Base-by-base conservation (phyloP, 2,888 invertebrate species). In the Vanessa cardui region DNA sequence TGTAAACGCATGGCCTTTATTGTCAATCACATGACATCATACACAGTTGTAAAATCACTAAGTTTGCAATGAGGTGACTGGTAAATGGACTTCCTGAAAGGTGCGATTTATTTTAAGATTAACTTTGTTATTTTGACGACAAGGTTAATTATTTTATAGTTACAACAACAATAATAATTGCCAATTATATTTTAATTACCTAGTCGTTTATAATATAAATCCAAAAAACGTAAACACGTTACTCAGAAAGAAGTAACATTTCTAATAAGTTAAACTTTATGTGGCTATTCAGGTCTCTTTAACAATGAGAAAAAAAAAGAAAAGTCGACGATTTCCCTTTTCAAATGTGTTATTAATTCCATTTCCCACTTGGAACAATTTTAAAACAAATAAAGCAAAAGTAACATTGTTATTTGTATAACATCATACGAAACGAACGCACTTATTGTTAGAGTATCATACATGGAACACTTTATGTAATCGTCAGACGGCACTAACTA, bases 1-100 rank as follows among this genome's bases (percentile, higher is more conserved):
- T 88, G 88, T 88, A 88, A 89, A 87, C 86, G 83, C 81, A 83
- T 86, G 87, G 84, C 89, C 89, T 90, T 84, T 86, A 83, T 85
- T 88, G 86, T 81, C 83, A 64, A 79, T 74, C 54, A 66, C 61
- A 56, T 66, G 65, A 66, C 54, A 66, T 61, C 65, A 61, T 66
- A 54, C 39, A 39, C n/a, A 31, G 26, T 61, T 66, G 64, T 59
- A 50, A 64, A 58, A 50, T 26, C 58, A 56, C 56, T n/a, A 49
- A 58, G 39, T 33, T 39, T 59, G 46, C 52, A 47, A 66, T 46
- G 54, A 18, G 39, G 50, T 21, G 18, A 66, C 20, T 54, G 46
- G 21, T 54, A 61, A 16, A 60, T 16, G 18, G 18, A 47, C 54
- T 61, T 66, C 65, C 60, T 54, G 59, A 60, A 45, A 33, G 45